Evolutionary conservation across 1,140 invertebrate species (phyloP), one percentile per base, ranked within the genome.

Genomic region (Amyelois transitella): DNA sequence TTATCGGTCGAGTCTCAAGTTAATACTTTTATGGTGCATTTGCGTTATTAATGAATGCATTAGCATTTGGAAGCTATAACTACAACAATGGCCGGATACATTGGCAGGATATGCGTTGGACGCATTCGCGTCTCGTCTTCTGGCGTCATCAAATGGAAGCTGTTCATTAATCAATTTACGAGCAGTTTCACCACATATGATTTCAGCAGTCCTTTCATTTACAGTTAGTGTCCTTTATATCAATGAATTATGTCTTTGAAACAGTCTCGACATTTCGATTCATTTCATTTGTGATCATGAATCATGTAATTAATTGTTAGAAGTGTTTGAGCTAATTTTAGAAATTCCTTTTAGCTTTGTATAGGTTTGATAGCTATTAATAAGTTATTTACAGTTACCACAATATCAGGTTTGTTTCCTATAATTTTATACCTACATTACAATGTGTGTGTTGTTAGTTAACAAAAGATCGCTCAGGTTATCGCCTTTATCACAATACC

Each of bases 41-140:
- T 38, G 32, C 14, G 2, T 38, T 38, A 38, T 38, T 38, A 38
- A 21, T 12, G 0, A 21, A 21, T 48, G 21, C 58, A 74, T 76
- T 68, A 71, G 65, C 64, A 75, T 73, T 72, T 63, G 53, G 53
- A 60, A 48, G 4, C 19, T 48, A 45, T 48, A 21, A 21, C 4
- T 21, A 68, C 76, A 76, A 69, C 72, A 77, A 72, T 67, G 68
- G 68, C 64, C 78, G 77, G 80, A 83, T 74, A 68, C 64, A 68
- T 69, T 64, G 38, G 55, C 72, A 75, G 81, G 82, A 82, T 79
- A 82, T 69, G 68, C 68, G 64, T 62, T 59, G 60, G 64, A 64
- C 69, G 60, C 68, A 69, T 69, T 68, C 56, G 58, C 60, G 66
- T 67, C 72, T 68, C 69, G 64, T 62, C 66, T 54, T 19, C 18